Conservation (phyloP, 2,888 invertebrate species). For the Embidobia sp. region DNA sequence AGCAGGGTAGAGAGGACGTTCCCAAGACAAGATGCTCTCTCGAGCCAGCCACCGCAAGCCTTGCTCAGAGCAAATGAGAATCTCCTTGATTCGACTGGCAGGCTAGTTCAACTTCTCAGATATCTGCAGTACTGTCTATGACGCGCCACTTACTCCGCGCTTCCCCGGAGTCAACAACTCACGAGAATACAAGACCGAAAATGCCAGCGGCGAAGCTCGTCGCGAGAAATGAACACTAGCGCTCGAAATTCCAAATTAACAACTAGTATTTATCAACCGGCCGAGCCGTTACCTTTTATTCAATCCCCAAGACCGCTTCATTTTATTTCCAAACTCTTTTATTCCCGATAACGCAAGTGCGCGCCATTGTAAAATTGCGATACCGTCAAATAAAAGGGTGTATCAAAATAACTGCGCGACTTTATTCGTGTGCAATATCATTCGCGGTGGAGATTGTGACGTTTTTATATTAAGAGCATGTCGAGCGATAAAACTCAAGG, state of each 20-base stretch:
- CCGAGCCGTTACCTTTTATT: too few relatives aligned
- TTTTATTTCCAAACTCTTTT: too few relatives aligned
- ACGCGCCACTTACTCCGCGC: slow-evolving; percentile 16
- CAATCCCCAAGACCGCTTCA: too few relatives aligned
- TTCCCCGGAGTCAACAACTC: slow-evolving; percentile 20
- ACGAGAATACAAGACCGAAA: slow-evolving; percentile 13
- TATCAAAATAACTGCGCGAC: too few relatives aligned
- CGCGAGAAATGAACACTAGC: slow-evolving; percentile 1
- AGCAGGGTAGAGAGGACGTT: background rate
- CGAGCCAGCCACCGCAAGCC: slow-evolving; percentile 25
- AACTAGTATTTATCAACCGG: too few relatives aligned
- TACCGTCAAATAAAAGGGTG: too few relatives aligned
- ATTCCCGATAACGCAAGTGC: too few relatives aligned
- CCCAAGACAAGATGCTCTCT: slow-evolving; percentile 27
- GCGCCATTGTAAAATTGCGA: too few relatives aligned
- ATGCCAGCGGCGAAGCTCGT: slow-evolving; percentile 3
- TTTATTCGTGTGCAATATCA: too few relatives aligned
- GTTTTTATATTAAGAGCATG: too few relatives aligned
- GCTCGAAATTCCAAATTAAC: slow-evolving; percentile 2
- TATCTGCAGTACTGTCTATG: slow-evolving; percentile 37
- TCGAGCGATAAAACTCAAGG: too few relatives aligned
- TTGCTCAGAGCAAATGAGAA: slow-evolving; percentile 24
- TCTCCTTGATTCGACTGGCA: slow-evolving; percentile 27
- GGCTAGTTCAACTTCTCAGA: slow-evolving; percentile 23
- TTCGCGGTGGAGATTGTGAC: too few relatives aligned